These are phyloP conservation scores for Gonioctena quinquepunctata DNA, from an alignment of 1,140 invertebrate genomes.

Conservation along the genomic window DNA sequence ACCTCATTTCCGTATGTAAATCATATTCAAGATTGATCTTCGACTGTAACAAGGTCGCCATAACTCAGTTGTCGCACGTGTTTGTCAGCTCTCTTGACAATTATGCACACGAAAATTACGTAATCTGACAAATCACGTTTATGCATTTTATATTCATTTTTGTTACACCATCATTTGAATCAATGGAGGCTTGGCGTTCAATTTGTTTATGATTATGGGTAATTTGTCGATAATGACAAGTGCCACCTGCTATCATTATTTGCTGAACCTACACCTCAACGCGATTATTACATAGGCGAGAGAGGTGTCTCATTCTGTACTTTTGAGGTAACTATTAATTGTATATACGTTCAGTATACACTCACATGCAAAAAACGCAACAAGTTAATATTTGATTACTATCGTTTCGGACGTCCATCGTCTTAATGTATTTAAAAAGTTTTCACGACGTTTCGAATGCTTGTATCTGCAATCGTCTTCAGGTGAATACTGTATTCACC, in stretches of 20 bases:
- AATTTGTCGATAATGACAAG: neutral
- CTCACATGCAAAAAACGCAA: no score
- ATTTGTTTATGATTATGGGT: neutral
- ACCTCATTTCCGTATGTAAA: neutral
- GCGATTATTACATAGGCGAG: no score
- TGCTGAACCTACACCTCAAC: neutral
- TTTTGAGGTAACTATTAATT: no score
- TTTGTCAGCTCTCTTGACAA: neutral
- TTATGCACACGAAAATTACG: neutral
- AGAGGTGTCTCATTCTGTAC: no score
- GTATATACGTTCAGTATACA: no score
- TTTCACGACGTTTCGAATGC: no score
- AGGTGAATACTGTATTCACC: no score
- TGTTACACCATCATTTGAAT: neutral
- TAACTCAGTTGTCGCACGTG: neutral
- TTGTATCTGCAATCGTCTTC: no score
- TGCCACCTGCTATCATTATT: neutral
- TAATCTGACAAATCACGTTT: neutral
- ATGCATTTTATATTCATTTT: neutral
- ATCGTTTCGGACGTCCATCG: no score
- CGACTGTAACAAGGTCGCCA: neutral
- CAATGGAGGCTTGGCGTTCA: neutral
- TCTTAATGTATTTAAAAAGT: no score
- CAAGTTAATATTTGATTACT: no score
- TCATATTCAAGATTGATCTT: neutral